phyloP scores from a whole-genome alignment of 2,113 vertebrate genomes.

The Bothrops jararaca region DNA sequence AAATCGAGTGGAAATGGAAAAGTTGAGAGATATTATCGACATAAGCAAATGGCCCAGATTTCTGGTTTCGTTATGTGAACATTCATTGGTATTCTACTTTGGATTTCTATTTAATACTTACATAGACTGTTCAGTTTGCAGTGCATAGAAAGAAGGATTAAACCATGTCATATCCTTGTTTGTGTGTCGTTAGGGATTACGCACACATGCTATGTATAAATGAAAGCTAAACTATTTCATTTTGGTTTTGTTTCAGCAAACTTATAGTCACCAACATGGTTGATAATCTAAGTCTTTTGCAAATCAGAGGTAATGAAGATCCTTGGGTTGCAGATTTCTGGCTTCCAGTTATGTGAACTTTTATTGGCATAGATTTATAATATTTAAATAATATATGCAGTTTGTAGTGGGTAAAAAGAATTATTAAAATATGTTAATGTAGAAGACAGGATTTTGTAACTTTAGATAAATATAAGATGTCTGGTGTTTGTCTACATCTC shows the following conservation, averaged over 20 bases:
- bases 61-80: not conserved
- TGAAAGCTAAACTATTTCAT: not conserved
- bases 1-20: not conserved
- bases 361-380: not conserved
- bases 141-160: not conserved
- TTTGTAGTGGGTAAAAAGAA: not conserved
- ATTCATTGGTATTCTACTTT: not conserved
- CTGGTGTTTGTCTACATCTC: not conserved
- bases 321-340: not conserved
- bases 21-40: not conserved
- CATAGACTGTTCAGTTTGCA: not conserved
- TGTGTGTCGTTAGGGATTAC: not conserved
- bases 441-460: not conserved
- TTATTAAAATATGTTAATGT: not conserved
- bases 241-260: not conserved
- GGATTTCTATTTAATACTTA: not conserved
- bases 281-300: not conserved
- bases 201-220: not conserved
- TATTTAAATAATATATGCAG: not conserved
- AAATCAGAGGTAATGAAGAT: not conserved
- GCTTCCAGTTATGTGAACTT: not conserved
- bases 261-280: not conserved
- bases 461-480: not conserved
- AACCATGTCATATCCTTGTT: not conserved
- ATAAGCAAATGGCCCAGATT: not conserved